Evolutionary conservation across 2,888 invertebrate genomes (phyloP), one percentile per base, ranked within the genome.

Genomic region (Allygus modestus): DNA sequence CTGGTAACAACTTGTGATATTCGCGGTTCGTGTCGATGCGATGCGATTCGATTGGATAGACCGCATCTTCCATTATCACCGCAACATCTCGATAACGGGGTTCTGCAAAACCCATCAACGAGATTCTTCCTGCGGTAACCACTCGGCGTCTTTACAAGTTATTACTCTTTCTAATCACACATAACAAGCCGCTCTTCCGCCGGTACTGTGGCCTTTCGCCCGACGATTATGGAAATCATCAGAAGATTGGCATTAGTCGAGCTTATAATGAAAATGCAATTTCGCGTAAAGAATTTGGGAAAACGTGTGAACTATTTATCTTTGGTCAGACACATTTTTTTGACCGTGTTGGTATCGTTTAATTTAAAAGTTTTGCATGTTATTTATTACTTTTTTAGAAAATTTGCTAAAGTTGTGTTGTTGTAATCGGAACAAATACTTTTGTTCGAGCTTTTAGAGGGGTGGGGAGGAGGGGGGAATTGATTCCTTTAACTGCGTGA

Each of bases 41-140:
- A n/a, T n/a, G n/a, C n/a, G n/a, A n/a, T n/a, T n/a, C n/a, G n/a
- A n/a, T n/a, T n/a, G n/a, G n/a, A n/a, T n/a, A n/a, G 1, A 17
- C 15, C 4, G 2, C 46, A 17, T 46, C 46, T 46, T 37, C 46
- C 46, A 23, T n/a, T 7, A 54, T 23, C 54, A 20, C 54, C 54
- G 54, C 20, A n/a, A 11, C 20, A 7, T 23, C 54, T 23, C 1
- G 54, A 2, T 54, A 54, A 54, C 54, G 54, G n/a, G n/a, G 54
- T 54, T 12, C 54, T 20, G 54, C 54, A 54, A 54, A 23, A 54
- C 20, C 54, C 54, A 54, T 54, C 54, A 54, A 54, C 54, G 54
- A 54, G 54, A 54, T 54, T 20, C 5, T 23, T 54, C 23, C 54
- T 54, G 54, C 15, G 54, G 20, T 20, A 54, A 11, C 2, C 12